Conservation (phyloP, 2,113 vertebrate genomes). For the Ellobius talpinus region DNA sequence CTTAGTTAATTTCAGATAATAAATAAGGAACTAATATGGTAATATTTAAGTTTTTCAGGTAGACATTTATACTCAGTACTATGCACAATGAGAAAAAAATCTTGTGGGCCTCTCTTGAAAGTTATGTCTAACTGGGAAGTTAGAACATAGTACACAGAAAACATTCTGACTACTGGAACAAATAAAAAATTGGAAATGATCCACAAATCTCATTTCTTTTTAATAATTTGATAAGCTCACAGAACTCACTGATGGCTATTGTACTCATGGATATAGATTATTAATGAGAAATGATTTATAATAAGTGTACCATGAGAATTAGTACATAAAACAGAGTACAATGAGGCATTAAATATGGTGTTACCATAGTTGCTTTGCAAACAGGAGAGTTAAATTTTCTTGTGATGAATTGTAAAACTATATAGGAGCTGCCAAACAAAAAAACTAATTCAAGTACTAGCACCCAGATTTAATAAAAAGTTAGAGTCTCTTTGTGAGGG, state of each 20-base stretch:
- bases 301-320: neutral
- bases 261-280: neutral
- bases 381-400: neutral
- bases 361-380: neutral
- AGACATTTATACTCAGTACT: neutral
- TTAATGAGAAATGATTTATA: neutral
- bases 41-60: neutral
- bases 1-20: neutral
- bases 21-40: neutral
- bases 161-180: neutral
- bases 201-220: neutral
- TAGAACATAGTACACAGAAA: neutral
- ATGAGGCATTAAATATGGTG: neutral
- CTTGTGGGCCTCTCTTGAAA: accelerated
- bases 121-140: neutral
- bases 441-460: neutral
- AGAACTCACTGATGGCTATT: neutral
- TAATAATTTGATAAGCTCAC: neutral
- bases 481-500: neutral
- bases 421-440: neutral
- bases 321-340: neutral
- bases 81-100: neutral
- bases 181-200: neutral
- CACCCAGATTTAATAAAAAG: neutral
- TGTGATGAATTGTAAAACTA: neutral